Base-by-base conservation (phyloP, 2,113 vertebrate genomes). In the Martes martes region DNA sequence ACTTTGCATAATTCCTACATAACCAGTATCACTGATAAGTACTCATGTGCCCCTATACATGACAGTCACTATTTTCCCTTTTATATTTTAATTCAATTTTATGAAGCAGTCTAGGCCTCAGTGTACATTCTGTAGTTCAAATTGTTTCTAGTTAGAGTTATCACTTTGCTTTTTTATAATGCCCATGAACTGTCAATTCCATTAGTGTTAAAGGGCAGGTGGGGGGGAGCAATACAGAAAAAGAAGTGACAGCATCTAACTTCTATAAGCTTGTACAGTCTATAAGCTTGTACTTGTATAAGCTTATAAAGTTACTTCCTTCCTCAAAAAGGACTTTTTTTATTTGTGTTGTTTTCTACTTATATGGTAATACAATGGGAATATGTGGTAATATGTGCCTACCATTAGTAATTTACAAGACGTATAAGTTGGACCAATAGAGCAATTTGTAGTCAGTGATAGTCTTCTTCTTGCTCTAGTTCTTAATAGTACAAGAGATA, bases 121-220 rank as follows among this genome's bases (percentile, higher is more conserved):
- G 73, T 67, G 65, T 92, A 61, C 57, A 63, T 63, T 95, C 78
- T 45, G 74, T 67, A 89, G 45, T 94, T 95, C 61, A 94, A 74
- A 94, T 94, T 90, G 52, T 87, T 96, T 95, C 96, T 92, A 95
- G 96, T 97, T 83, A 95, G 92, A 92, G 47, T 31, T 83, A 82
- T 95, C 84, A 92, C 52, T 96, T 92, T 94, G 83, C 59, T 96
- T 92, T 95, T 96, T 95, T 89, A 94, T 95, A 90, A 93, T 96
- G 91, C 73, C 90, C 87, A 86, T 89, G 87, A 91, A 82, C 55
- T 91, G 86, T 83, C 71, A 71, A 71, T 94, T 92, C 67, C 47
- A 90, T 96, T 95, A 87, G 67, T 67, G 31, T 95, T 88, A 16
- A 78, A 55, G 55, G 47, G 28, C 4, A 13, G 61, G 14, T 55